Base-by-base conservation (phyloP, 2,113 vertebrate species). In the Cyanoderma ruficeps region DNA sequence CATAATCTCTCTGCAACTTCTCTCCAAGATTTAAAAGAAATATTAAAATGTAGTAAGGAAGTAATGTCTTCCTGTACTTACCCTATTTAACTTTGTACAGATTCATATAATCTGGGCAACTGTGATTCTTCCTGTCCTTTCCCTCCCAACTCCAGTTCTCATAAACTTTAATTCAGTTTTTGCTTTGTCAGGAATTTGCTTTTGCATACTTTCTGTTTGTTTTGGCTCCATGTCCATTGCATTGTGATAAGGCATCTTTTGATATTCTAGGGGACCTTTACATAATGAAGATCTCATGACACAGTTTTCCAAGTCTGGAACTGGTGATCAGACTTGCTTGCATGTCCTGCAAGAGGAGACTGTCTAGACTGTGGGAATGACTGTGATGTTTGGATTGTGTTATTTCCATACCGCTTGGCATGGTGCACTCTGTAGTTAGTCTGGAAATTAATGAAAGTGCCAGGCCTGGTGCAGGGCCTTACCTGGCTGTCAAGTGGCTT, bases 311-410 rank as follows among this genome's bases (percentile, higher is more conserved):
- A 87, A 87, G 96, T 93, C 96, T 94, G 93, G 90, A 95, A 46
- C 37, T 82, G 89, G 90, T 64, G 83, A 68, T 63, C 86, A 92
- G 93, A 67, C 87, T 91, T 49, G 55, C 91, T 81, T 70, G 83
- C 70, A 33, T 83, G 93, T 94, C 96, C 92, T 94, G 90, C 9
- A 39, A 90, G 86, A 76, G 94, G 93, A 94, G 72, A 46, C 88
- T 92, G 95, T 96, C 95, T 96, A 97, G 96, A 96, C 96, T 92
- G 96, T 96, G 96, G 96, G 93, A 93, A 96, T 95, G 96, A 95
- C 86, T 87, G 76, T 55, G 93, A 46, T 96, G 88, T 96, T 97
- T 97, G 88, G 87, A 94, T 83, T 96, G 83, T 81, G 88, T 94
- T 97, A 92, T 83, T 97, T 95, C 95, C 92, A 69, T 97, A 41